Evolutionary conservation across 2,888 invertebrate genomes (phyloP), one percentile per base, ranked within the genome.

Genomic region (Philhelius pedissequus): DNA sequence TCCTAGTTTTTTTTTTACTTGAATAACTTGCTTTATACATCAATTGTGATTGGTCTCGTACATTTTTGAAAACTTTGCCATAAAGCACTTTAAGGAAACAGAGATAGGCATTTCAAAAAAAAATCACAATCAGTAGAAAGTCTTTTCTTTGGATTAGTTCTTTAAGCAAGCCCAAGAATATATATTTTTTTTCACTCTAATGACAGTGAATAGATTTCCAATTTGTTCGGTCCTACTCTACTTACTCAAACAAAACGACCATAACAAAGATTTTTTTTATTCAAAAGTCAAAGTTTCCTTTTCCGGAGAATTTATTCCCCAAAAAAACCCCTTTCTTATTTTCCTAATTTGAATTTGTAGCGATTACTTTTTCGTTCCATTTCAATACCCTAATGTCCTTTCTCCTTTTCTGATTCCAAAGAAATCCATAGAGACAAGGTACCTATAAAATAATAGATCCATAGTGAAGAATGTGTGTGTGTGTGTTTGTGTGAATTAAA

Each of bases 321-420:
- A 62, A 18, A 27, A 25, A 20, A 40, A 48, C 35, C 48, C 64
- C 60, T 43, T 71, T 8, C 35, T 50, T 11, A 56, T 83, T 83
- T 74, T 64, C 60, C 64, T 68, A 69, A 83, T 83, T 78, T 50
- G 66, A 71, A 58, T 82, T 71, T 70, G 54, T 75, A 83, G 32
- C 58, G 50, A 74, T 69, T 30, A 20, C 11, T 62, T 48, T 56
- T 58, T 38, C 22, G 5, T 54, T 60, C 40, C 11, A 6, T 60
- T 66, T 48, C 50, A 58, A 50, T 69, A 35, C 20, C 27, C 50
- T 56, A 25, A 45, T 73, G 70, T 73, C 62, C 68, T 64, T 27
- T 7, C n/a, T n/a, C n/a, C n/a, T n/a, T n/a, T n/a, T n/a, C n/a
- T n/a, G n/a, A n/a, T 27, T 5, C 3, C 1, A 30, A 32, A 3